A percentile compares a stretch with the other conserved stretches of the same genome.
Evolutionary conservation across 2,113 vertebrate species (phyloP).

Genomic region (Leucoraja erinaceus): DNA sequence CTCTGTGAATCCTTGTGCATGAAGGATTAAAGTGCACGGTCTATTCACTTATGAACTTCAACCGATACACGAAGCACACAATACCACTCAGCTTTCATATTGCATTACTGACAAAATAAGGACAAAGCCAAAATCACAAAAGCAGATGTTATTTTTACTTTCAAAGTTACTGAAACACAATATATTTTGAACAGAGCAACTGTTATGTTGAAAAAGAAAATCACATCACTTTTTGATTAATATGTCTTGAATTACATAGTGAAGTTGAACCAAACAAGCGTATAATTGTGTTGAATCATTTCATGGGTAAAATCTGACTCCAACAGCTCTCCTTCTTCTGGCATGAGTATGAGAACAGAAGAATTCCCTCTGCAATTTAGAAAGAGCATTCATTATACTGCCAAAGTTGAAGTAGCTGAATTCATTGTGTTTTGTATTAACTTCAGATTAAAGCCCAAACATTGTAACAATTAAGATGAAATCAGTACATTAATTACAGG

Average conservation of each 20-base stretch:
- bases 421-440: not conserved
- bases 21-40: not conserved
- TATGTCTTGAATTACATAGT: not conserved
- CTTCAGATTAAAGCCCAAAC: not conserved
- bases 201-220: not conserved
- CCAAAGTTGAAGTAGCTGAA: not conserved
- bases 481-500: not conserved
- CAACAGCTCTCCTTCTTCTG: slow-evolving; percentile 13
- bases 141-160: not conserved
- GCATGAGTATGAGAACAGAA: not conserved
- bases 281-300: slow-evolving; percentile 21
- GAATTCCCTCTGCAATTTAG: not conserved
- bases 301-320: not conserved
- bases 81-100: not conserved
- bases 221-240: not conserved
- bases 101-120: not conserved
- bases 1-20: not conserved
- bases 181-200: not conserved
- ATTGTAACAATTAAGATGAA: not conserved
- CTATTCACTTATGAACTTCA: slow-evolving; percentile 12
- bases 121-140: not conserved
- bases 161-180: not conserved
- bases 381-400: slow-evolving; percentile 17
- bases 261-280: not conserved
- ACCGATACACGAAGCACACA: not conserved